Base-by-base conservation (phyloP, 2,888 invertebrate species). In the Litoditis marina region DNA sequence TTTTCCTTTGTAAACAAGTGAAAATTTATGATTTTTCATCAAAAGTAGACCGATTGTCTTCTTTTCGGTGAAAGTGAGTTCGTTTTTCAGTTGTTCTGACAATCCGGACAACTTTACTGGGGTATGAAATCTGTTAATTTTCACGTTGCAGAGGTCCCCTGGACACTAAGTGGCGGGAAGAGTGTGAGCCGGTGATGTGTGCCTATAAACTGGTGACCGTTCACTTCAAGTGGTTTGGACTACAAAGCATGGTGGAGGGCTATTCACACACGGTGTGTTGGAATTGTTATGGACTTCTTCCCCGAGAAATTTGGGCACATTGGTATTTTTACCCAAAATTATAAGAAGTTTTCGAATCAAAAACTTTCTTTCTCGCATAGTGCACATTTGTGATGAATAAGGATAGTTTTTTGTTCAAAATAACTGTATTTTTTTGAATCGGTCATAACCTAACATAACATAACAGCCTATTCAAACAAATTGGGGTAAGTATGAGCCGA, bases 201-300 rank as follows among this genome's bases (percentile, higher is more conserved):
- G 93, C 93, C 84, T 98, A 96, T 86, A 98, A 96, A 86, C 87
- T 96, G 76, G 95, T 96, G 79, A 92, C 93, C 36, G 90, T 91
- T 69, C 92, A 95, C 87, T 96, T 96, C 87, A 95, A 94, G 87
- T 96, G 96, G 95, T 95, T 93, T 83, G 96, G 95, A 60, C 87
- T 98, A 66, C 89, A 91, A 87, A 89, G 88, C 75, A 88, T 91
- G 85, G 91, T 96, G 13, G 96, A 96, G 87, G 90, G 63, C 34
- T 80, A 78, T 65, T 71, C 77, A 2, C 80, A 80, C 54, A 78
- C 77, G 65, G 80, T 81, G 50, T 36, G 58, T 51, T 34, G 27
- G n/a, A 30, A 42, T 16, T 16, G 5, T 51, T 31, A 16, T 32
- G 19, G 31, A 36, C 1, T 16, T 36, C 13, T 36, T 36, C n/a